Evolutionary conservation across 1,140 invertebrate genomes (phyloP).

Genomic region (Pinna nobilis): DNA sequence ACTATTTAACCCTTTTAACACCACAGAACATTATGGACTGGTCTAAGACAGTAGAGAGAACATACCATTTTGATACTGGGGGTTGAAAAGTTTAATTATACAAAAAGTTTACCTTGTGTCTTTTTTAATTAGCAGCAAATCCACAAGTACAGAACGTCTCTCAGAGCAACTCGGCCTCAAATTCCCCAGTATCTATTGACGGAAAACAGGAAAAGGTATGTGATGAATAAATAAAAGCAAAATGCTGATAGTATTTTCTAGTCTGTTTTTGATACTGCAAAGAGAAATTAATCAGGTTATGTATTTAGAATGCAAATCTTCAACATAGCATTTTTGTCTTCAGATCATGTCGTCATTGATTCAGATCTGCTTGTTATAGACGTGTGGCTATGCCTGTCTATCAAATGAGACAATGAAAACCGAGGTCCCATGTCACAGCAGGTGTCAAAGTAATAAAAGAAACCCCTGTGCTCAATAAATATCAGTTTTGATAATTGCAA

Average conservation of each 20-base stretch:
- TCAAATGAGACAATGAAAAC: no score
- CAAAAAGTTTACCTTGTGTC: background rate
- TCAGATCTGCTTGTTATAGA: background rate
- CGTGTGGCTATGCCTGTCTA: background rate
- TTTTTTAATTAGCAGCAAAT: constrained; percentile 25
- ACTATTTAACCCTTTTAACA: no score
- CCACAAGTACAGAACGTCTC: constrained; percentile 42
- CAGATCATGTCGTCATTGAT: no score
- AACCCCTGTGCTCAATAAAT: background rate
- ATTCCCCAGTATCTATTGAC: constrained; percentile 44
- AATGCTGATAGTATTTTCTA: background rate
- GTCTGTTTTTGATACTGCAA: background rate
- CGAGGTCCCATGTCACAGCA: no score
- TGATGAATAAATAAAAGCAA: background rate
- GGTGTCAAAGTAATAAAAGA: no score
- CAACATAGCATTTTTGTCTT: background rate
- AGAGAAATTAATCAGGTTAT: no score
- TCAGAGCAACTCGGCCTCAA: constrained; percentile 43
- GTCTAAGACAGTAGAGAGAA: background rate
- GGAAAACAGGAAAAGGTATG: constrained; percentile 54
- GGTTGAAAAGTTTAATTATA: background rate
- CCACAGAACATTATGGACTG: background rate
- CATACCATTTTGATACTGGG: background rate
- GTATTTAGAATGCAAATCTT: background rate
- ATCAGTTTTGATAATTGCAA: background rate